Conservation (phyloP, 2,797 vertebrate species). For the Anolis apletophallus region DNA sequence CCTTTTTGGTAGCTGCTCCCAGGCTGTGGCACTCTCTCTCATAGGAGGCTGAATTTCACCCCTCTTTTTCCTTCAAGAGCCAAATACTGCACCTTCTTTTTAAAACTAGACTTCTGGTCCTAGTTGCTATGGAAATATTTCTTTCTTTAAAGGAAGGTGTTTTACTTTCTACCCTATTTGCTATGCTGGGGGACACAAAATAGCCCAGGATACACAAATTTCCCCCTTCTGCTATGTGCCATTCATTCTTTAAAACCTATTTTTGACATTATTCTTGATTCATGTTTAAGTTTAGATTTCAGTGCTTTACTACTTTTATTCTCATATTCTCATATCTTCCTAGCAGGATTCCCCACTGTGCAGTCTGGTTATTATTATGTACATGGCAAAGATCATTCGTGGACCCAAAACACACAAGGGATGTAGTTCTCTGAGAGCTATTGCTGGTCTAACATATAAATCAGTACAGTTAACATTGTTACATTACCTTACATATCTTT, state of each 20-base stretch:
- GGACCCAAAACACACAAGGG: neutral
- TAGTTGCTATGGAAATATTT: no score
- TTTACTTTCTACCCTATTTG: no score
- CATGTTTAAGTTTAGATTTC: neutral
- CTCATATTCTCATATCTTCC: neutral
- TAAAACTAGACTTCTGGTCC: no score
- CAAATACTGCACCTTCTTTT: no score
- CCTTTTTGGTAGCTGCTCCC: no score
- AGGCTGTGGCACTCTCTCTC: no score
- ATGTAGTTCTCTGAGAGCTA: neutral
- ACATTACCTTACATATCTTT: neutral
- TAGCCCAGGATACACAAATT: no score
- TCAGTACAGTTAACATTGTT: neutral
- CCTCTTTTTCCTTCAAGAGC: no score
- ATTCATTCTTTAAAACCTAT: neutral
- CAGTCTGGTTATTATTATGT: neutral
- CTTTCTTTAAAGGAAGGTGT: no score
- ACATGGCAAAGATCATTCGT: neutral
- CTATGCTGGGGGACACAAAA: no score
- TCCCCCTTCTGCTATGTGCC: no score
- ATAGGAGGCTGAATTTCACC: no score
- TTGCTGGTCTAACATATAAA: neutral
- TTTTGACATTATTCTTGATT: neutral
- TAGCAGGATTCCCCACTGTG: neutral
- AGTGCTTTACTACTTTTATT: neutral